Base-by-base conservation (phyloP, 2,113 vertebrate species). In the Dissostichus mawsoni region DNA sequence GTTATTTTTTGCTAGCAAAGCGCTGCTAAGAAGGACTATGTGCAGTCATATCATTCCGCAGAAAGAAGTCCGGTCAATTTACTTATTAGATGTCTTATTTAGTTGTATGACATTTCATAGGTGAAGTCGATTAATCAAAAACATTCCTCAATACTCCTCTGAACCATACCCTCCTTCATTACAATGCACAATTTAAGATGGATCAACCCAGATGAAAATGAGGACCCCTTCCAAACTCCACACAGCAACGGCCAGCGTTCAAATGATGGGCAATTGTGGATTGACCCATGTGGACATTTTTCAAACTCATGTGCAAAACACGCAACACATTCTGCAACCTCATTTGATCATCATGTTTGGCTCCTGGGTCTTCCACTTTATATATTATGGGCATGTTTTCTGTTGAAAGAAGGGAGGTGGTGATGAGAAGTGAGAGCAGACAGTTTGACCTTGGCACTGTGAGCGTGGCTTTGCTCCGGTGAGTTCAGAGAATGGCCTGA, bases 401-500 rank as follows among this genome's bases (percentile, higher is more conserved):
- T 82, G 74, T 81, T 75, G 58, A 83, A 75, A 81, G 65, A 76
- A 76, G 81, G 88, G 84, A 90, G 82, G 82, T n/a, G 0, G 44
- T 3, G 71, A 69, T 84, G 64, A 81, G 66, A 82, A 51, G 53
- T 62, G 45, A 18, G 80, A 86, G 44, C 62, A 89, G 81, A 88
- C 88, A 65, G 70, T 78, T 70, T 88, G 90, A 93, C 90, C 90
- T 84, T 75, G 84, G 82, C 76, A 72, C 71, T 74, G 55, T 59
- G 81, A 68, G 74, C 76, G 53, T 41, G 72, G 86, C 71, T 89
- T 80, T 90, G 89, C 91, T 90, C 81, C 23, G 80, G 66, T 90
- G 92, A 88, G 76, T 62, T 63, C 68, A 67, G 84, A 93, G 86
- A 92, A 92, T 89, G 55, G 83, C 74, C 85, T 72, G 48, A 69